These are phyloP conservation scores for Hemibagrus wyckioides DNA, from an alignment of 2,113 vertebrate species.

Conservation along the genomic window DNA sequence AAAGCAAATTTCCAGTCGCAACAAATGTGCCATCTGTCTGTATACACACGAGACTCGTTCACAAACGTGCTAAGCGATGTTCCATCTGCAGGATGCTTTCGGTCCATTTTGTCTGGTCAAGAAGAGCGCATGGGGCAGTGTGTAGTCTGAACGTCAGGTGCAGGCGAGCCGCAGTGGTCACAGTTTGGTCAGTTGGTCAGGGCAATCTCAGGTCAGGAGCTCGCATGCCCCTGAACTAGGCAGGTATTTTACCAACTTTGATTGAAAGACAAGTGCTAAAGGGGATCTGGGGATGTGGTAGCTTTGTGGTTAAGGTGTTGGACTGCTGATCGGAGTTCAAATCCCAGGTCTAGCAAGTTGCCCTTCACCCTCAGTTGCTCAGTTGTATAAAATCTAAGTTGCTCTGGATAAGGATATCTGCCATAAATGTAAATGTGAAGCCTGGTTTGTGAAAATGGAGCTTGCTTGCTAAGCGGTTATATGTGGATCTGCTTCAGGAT, in stretches of 20 bases:
- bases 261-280: conserved; percentile 15
- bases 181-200: conserved; percentile 49
- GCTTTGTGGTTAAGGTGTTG: too few species aligned
- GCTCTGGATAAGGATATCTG: too few species aligned
- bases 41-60: not conserved
- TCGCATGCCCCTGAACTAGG: conserved; percentile 67
- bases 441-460: not conserved
- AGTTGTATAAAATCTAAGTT: too few species aligned
- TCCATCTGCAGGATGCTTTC: conserved; percentile 18
- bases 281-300: too few species aligned
- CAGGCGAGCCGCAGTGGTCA: conserved; percentile 24
- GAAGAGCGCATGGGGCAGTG: not conserved
- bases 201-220: conserved; percentile 68
- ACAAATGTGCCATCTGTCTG: conserved; percentile 14
- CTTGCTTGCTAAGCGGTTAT: not conserved
- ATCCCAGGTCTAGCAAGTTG: too few species aligned
- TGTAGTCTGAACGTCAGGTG: not conserved
- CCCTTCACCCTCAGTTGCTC: too few species aligned
- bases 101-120: not conserved
- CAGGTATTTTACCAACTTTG: conserved; percentile 62
- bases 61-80: not conserved
- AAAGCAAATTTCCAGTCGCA: not conserved
- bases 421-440: too few species aligned
- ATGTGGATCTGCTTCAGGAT: conserved; percentile 49
- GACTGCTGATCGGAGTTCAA: too few species aligned